Evolutionary conservation across 2,113 vertebrate species (phyloP), one percentile per base, ranked within the genome.

Genomic region (Pholis gunnellus): DNA sequence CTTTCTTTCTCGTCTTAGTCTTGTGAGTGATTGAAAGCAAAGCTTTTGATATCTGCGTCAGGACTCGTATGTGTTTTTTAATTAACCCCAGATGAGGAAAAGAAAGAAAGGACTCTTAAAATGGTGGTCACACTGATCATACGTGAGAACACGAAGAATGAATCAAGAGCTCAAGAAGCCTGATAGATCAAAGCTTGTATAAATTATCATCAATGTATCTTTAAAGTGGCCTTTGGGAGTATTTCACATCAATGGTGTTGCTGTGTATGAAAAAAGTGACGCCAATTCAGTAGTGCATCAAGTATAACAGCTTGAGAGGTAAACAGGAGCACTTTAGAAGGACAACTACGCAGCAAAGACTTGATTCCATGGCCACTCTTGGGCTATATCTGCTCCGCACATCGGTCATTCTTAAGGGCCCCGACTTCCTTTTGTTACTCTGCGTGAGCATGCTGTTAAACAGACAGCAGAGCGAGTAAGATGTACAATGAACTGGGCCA

Each of bases 91-190:
- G 9, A 22, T 18, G 46, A 48, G 17, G 31, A 11, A 68, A 66
- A 15, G 48, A 42, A 48, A 46, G 38, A 42, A 65, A 57, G n/a
- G 56, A 72, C 56, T 69, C 20, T 72, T 79, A 38, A 81, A 34
- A 72, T 9, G 13, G 42, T 38, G 72, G 46, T 57, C 66, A 61
- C 27, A 11, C n/a, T 31, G 34, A 69, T 34, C 44, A 44, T 7
- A 40, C 48, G n/a, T 31, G n/a, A 17, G 31, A 52, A 44, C 15
- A 27, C 1, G 0, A 44, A 29, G 18, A 71, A 20, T 22, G 11
- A 63, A 67, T 67, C 17, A 17, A 54, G 44, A 42, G 36, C 9
- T 66, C 29, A 3, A n/a, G 18, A 13, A 22, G 74, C 59, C 18
- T 44, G 36, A 63, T 5, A n/a, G 1, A 70, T 59, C 63, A 67